Evolutionary conservation across 2,113 vertebrate genomes (phyloP).

Genomic region (Sterna hirundo): DNA sequence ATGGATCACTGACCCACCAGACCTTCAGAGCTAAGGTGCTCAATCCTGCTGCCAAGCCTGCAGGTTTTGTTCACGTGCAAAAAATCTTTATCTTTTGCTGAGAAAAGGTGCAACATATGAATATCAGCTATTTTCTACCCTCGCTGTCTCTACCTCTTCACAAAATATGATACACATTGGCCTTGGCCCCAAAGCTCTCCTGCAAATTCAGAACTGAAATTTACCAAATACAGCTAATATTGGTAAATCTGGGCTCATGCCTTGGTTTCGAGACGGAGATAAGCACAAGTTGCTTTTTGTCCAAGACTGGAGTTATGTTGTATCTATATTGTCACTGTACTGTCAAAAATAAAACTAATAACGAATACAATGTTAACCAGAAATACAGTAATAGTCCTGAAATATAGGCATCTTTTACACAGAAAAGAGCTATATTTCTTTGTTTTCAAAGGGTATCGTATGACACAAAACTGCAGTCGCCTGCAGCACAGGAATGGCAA

Average conservation of each 20-base stretch:
- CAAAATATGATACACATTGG: not conserved
- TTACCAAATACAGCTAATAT: not conserved
- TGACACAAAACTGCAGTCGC: not conserved
- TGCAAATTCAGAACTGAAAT: not conserved
- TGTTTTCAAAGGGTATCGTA: not conserved
- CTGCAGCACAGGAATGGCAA: not conserved
- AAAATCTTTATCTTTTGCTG: not conserved
- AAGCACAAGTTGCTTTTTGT: not conserved
- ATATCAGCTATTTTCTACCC: not conserved
- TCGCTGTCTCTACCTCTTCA: not conserved
- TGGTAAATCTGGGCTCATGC: not conserved
- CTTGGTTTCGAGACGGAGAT: not conserved
- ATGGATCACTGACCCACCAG: not conserved
- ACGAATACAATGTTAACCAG: not conserved
- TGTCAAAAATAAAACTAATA: not conserved
- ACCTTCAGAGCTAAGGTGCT: not conserved
- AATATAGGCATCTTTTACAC: not conserved
- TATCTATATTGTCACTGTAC: not conserved
- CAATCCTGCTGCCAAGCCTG: not conserved
- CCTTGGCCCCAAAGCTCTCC: not conserved
- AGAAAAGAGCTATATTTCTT: not conserved
- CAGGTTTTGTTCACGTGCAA: not conserved
- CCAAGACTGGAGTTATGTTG: not conserved
- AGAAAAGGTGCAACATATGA: not conserved
- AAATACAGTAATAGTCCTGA: not conserved